Percentiles rank a stretch among this genome's conserved stretches.
These are phyloP conservation scores for Lasiurus cinereus DNA, from an alignment of 2,113 vertebrate genomes.

Conservation along the genomic window DNA sequence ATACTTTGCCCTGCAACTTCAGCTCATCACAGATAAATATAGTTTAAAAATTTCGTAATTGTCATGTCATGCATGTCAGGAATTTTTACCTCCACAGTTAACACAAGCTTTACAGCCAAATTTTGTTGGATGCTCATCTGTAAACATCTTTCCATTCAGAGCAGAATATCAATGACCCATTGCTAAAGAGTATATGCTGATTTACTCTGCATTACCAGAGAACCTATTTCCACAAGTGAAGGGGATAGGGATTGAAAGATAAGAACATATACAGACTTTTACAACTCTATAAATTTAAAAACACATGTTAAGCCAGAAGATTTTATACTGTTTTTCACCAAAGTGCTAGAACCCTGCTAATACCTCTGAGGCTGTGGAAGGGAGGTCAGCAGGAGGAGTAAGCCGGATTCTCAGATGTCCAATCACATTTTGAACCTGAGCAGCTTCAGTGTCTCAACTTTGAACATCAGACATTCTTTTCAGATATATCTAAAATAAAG, in stretches of 20 bases:
- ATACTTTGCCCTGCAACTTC: neutral
- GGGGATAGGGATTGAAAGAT: neutral
- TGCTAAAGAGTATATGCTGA: neutral
- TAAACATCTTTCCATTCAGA: neutral
- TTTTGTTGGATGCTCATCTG: neutral
- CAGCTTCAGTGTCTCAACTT: neutral
- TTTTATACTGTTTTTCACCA: neutral
- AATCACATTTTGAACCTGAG: neutral
- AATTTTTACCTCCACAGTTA: neutral
- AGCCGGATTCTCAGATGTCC: neutral
- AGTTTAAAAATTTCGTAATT: neutral
- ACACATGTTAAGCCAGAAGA: neutral
- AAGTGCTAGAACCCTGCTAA: neutral
- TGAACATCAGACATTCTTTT: neutral
- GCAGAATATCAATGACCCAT: neutral
- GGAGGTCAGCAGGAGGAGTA: neutral
- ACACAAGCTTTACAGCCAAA: neutral
- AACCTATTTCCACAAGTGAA: neutral
- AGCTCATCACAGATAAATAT: neutral
- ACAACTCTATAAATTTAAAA: neutral
- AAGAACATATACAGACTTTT: neutral
- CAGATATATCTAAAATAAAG: neutral
- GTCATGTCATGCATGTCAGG: neutral
- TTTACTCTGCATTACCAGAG: neutral
- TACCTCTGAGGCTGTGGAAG: neutral